Base-by-base conservation (phyloP, 1,140 invertebrate species). In the Ridgeia piscesae region DNA sequence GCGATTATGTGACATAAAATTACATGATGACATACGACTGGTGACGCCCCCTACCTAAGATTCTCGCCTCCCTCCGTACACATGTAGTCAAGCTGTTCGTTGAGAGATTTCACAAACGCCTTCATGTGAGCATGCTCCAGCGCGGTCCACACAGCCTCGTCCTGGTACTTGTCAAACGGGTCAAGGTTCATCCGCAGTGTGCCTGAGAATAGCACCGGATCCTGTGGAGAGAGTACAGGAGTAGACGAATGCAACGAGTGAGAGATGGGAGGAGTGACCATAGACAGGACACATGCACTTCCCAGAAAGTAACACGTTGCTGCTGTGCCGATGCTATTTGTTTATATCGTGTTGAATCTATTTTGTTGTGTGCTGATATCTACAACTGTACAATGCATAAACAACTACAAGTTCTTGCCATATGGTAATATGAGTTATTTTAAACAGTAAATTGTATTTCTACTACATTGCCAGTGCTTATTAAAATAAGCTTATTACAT, bases 1-100 rank as follows among this genome's bases (percentile, higher is more conserved):
- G 58, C 27, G 4, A 17, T 77, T 42, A 42, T 11, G 4, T 77
- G 17, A 77, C 4, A 21, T 77, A 17, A 17, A 77, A 77, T 77
- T 14, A 77, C 58, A 77, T 2, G 17, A 77, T 77, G 58, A 21
- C 11, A 77, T 77, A 21, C 27, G 58, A 17, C 58, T 77, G 58
- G 58, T 77, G 58, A 21, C 27, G 58, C 58, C 58, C 58, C 93
- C 34, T 34, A 93, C 93, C 93, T 98, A 34, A 96, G 94, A 93
- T 96, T 94, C 31, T 91, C 92, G 48, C 94, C 94, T 34, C 93
- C 93, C 88, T 94, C 93, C 17, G 93, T 90, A 88, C 92, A 92
- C 34, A 48, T 35, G 88, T 92, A 93, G 33, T 92, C 33, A 21
- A 94, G 93, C 11, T 91, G 77, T 31, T 92, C 93, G 33, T 88